phyloP scores from a whole-genome alignment of 2,888 invertebrate genomes.

The Pilophorus perplexus region DNA sequence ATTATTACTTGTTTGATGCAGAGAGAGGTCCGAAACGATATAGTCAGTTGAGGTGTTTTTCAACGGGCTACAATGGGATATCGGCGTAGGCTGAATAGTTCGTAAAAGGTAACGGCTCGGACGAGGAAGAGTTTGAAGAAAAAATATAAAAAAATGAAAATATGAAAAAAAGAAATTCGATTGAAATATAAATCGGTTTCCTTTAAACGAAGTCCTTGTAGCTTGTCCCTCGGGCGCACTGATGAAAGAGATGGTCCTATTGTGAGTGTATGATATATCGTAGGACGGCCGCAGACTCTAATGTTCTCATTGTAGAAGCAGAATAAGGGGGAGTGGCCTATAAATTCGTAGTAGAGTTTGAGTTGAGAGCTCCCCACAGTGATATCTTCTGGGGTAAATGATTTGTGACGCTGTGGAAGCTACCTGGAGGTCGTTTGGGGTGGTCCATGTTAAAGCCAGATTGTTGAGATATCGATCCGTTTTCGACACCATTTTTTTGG shows the following conservation, averaged over 20 bases:
- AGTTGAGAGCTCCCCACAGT: constrained; percentile 26
- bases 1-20: constrained; percentile 9
- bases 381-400: neutral
- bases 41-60: neutral
- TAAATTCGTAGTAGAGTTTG: constrained; percentile 24
- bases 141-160: neutral
- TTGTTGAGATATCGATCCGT: too few relatives aligned
- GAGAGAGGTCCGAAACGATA: neutral
- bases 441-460: too few relatives aligned
- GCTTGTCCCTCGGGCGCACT: constrained; percentile 18
- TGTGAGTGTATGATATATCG: constrained; percentile 24
- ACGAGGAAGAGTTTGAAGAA: neutral
- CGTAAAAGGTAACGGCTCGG: constrained; percentile 17
- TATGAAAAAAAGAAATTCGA: constrained; percentile 2
- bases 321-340: constrained; percentile 19
- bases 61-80: constrained; percentile 13
- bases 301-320: constrained; percentile 33
- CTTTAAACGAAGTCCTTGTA: constrained; percentile 31
- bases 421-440: too few relatives aligned
- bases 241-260: constrained; percentile 36
- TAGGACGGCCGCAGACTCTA: constrained; percentile 4
- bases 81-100: constrained; percentile 17
- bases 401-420: constrained; percentile 12
- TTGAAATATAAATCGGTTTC: constrained; percentile 35
- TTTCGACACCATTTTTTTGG: too few relatives aligned